Evolutionary conservation across 2,113 vertebrate genomes (phyloP).

Genomic region (Lampris incognitus): DNA sequence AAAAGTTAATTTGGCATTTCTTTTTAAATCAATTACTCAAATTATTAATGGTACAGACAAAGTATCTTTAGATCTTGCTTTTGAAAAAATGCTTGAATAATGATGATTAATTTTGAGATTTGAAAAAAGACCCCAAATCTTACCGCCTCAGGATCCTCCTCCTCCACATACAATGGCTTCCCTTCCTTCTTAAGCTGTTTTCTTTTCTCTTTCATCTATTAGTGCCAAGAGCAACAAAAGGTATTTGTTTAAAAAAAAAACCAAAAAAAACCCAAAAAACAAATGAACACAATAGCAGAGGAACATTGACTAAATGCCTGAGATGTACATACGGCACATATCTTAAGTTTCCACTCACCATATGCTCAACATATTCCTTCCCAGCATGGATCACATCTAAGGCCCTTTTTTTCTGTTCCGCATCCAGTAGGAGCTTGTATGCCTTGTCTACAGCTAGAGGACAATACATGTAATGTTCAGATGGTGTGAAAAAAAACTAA

Average conservation of each 20-base stretch:
- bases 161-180: conserved; percentile 88
- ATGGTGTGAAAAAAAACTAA: too few relatives aligned
- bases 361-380: conserved; percentile 95
- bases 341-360: conserved; percentile 82
- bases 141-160: conserved; percentile 95
- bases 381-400: conserved; percentile 97
- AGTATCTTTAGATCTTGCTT: too few relatives aligned
- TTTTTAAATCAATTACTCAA: too few relatives aligned
- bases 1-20: too few relatives aligned
- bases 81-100: too few relatives aligned
- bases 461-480: not conserved
- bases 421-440: conserved; percentile 93
- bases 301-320: not conserved
- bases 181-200: conserved; percentile 98
- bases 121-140: not conserved
- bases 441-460: conserved; percentile 96
- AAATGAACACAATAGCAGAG: not conserved
- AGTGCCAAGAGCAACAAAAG: not conserved
- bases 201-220: conserved; percentile 94
- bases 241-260: not conserved
- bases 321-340: not conserved
- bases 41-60: not conserved
- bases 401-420: conserved; percentile 97
- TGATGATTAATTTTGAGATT: too few relatives aligned
- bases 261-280: not conserved